These are phyloP conservation scores for Dinomys branickii DNA, from an alignment of 2,113 vertebrate species.

Conservation along the genomic window DNA sequence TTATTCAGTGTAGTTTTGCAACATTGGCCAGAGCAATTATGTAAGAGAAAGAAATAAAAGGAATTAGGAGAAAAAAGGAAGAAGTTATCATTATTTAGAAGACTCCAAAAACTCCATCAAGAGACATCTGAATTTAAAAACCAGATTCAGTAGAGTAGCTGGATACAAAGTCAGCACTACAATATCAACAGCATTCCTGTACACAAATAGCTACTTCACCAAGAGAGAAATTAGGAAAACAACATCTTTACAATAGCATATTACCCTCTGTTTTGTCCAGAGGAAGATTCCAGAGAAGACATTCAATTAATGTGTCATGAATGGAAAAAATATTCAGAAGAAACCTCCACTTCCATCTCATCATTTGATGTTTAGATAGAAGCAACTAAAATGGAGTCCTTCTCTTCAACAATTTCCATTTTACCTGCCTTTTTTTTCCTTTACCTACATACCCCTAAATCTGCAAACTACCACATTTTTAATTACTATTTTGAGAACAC, in stretches of 20 bases:
- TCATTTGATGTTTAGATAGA: neutral
- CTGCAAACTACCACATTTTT: slow-evolving; percentile 45
- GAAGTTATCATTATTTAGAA: no score
- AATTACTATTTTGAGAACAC: slow-evolving; percentile 35
- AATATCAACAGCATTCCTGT: no score
- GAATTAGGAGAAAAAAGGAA: no score
- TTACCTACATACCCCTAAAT: neutral
- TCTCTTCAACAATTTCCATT: neutral
- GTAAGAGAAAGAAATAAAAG: no score
- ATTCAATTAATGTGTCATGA: neutral
- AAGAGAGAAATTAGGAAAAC: no score
- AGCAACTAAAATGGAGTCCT: neutral
- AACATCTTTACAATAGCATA: neutral
- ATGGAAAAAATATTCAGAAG: neutral
- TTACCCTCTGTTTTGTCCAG: neutral
- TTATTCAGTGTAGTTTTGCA: no score
- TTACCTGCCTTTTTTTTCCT: slow-evolving; percentile 13
- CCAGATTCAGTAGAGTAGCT: no score
- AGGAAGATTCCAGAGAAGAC: neutral
- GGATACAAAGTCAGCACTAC: no score
- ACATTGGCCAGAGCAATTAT: no score
- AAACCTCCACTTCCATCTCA: neutral
- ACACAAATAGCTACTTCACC: no score
- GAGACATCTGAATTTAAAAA: no score
- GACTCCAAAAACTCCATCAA: no score